Evolutionary conservation across 2,113 vertebrate genomes (phyloP).

Genomic region (Lagopus muta): DNA sequence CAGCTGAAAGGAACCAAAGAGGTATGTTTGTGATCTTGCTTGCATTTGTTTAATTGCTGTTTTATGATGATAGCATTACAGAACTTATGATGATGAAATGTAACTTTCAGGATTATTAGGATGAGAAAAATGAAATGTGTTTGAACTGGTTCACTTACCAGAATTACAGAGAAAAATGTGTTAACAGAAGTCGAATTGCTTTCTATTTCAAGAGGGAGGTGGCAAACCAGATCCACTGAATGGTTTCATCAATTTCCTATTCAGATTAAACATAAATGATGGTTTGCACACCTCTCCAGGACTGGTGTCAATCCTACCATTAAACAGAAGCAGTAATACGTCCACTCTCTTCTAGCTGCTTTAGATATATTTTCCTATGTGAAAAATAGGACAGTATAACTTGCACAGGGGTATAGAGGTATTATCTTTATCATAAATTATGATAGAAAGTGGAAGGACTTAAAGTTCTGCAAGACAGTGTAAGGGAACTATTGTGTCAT

Average conservation of each 20-base stretch:
- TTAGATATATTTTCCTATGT: fast-evolving
- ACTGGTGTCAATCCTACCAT: not conserved
- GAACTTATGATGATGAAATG: not conserved
- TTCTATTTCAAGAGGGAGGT: not conserved
- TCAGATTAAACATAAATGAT: not conserved
- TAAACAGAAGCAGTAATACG: not conserved
- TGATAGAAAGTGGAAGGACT: too few relatives aligned
- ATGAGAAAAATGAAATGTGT: not conserved
- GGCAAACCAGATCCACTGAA: not conserved
- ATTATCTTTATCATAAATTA: too few relatives aligned
- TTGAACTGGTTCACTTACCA: not conserved
- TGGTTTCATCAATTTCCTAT: not conserved
- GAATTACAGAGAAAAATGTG: not conserved
- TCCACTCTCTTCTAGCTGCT: not conserved
- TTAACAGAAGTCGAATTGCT: not conserved
- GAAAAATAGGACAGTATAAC: not conserved
- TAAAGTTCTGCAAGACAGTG: too few relatives aligned
- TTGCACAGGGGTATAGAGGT: not conserved
- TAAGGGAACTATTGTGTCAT: too few relatives aligned
- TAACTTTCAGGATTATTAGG: not conserved
- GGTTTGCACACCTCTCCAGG: not conserved
- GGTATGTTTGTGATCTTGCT: slow-evolving; percentile 65
- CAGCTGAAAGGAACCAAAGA: slow-evolving; percentile 85
- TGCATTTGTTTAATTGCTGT: not conserved
- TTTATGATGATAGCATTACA: not conserved